These are phyloP conservation scores for Teleogryllus occipitalis DNA, from an alignment of 1,140 invertebrate species.

Conservation along the genomic window DNA sequence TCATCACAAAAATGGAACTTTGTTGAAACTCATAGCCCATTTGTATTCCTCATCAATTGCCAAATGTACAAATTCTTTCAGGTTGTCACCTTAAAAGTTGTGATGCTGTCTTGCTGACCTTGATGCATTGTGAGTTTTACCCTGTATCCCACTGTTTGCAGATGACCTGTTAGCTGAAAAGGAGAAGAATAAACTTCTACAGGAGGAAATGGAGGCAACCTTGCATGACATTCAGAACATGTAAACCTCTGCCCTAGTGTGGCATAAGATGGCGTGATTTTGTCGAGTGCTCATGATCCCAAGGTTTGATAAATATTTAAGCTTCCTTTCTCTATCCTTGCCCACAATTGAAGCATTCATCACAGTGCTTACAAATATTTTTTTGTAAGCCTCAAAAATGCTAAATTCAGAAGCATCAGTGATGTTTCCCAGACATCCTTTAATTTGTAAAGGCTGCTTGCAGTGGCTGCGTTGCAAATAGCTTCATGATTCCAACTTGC, in stretches of 20 bases:
- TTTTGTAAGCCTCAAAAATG: background rate
- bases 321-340: background rate
- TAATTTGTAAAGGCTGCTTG: background rate
- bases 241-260: conserved; percentile 50
- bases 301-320: conserved; percentile 20
- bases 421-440: too few relatives aligned
- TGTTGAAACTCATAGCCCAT: too few relatives aligned
- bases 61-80: background rate
- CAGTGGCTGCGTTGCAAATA: background rate
- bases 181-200: conserved; percentile 92
- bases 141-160: conserved; percentile 45
- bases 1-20: too few relatives aligned
- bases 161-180: conserved; percentile 92
- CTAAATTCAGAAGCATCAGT: background rate
- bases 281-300: conserved; percentile 17
- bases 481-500: too few relatives aligned
- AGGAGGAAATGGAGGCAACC: conserved; percentile 98
- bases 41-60: too few relatives aligned
- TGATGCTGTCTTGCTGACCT: background rate
- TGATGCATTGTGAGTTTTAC: conserved; percentile 7
- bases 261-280: conserved; percentile 15
- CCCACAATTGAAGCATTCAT: conserved; percentile 13
- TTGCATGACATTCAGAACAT: conserved; percentile 99
- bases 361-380: background rate
- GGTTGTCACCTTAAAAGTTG: background rate